Evolutionary conservation across 2,888 invertebrate species (phyloP).

Genomic region (Phrixothrix hirtus): DNA sequence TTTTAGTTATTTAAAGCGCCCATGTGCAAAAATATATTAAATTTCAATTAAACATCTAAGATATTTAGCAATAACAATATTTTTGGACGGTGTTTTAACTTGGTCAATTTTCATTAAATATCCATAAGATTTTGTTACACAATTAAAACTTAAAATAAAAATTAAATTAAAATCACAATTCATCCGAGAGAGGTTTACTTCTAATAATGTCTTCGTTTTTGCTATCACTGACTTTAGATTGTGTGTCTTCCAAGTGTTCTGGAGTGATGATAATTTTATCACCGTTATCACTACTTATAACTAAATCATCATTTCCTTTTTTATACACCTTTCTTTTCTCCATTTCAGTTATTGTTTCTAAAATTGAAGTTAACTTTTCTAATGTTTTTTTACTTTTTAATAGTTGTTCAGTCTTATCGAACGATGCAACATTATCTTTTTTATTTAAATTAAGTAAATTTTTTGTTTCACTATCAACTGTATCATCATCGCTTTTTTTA

Average conservation of each 20-base stretch:
- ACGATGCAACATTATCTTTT: neutral
- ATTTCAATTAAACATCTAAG: too few relatives aligned
- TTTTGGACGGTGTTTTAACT: too few relatives aligned
- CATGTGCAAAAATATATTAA: too few relatives aligned
- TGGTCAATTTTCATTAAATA: too few relatives aligned
- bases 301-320: constrained; percentile 42
- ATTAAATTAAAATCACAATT: constrained; percentile 37
- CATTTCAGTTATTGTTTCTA: constrained; percentile 38
- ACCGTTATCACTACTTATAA: constrained; percentile 38
- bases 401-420: constrained; percentile 3
- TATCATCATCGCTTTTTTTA: constrained; percentile 44
- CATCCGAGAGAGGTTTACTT: constrained; percentile 29
- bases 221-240: constrained; percentile 21
- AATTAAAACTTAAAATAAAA: neutral
- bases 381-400: constrained; percentile 29
- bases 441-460: neutral
- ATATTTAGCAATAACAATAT: too few relatives aligned
- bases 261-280: constrained; percentile 38
- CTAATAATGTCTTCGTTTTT: constrained; percentile 21
- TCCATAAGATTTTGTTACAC: too few relatives aligned
- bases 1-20: too few relatives aligned
- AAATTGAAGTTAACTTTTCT: constrained; percentile 37
- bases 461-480: constrained; percentile 14
- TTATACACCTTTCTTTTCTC: constrained; percentile 33
- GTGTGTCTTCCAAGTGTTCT: constrained; percentile 33